Conservation (phyloP, 2,797 vertebrate genomes). For the Sebastes trivittatus region DNA sequence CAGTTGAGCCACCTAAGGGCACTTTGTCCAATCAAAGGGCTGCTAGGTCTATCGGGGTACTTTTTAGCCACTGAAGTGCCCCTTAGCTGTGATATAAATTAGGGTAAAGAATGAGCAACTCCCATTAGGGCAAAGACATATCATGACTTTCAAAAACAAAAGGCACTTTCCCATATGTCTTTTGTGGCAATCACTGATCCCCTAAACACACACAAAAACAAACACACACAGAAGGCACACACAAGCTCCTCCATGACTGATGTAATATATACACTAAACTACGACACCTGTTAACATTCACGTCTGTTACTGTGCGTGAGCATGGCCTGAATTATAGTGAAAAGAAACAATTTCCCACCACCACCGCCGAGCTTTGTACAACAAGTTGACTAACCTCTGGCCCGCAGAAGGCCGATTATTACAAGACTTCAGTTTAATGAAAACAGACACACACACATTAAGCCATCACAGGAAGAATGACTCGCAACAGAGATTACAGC, state of each 20-base stretch:
- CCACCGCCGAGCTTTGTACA: slow-evolving; percentile 16
- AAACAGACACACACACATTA: slow-evolving; percentile 63
- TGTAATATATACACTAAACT: slow-evolving; percentile 42
- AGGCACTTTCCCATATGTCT: not conserved
- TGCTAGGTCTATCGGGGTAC: not conserved
- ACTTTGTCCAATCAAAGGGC: not conserved
- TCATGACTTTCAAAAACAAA: not conserved
- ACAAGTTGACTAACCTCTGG: slow-evolving; percentile 54
- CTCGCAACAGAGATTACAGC: slow-evolving; percentile 46
- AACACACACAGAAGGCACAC: slow-evolving; percentile 9
- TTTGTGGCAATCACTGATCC: not conserved
- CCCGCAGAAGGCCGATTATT: slow-evolving; percentile 51
- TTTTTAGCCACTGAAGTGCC: not conserved
- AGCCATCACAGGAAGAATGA: slow-evolving; percentile 52
- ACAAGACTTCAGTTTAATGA: slow-evolving; percentile 56
- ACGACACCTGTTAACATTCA: slow-evolving; percentile 61
- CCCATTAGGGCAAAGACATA: not conserved
- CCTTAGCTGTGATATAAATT: not conserved
- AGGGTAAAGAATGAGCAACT: not conserved
- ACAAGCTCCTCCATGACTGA: slow-evolving; percentile 23
- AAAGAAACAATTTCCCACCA: slow-evolving; percentile 40
- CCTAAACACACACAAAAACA: not conserved
- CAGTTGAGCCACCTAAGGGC: not conserved
- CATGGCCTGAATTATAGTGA: slow-evolving; percentile 33
- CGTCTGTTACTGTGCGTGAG: slow-evolving; percentile 36